A percentile compares a stretch with the other conserved stretches of the same genome.
Conservation (phyloP, 1,140 invertebrate species). For the Drosophila subobscura region DNA sequence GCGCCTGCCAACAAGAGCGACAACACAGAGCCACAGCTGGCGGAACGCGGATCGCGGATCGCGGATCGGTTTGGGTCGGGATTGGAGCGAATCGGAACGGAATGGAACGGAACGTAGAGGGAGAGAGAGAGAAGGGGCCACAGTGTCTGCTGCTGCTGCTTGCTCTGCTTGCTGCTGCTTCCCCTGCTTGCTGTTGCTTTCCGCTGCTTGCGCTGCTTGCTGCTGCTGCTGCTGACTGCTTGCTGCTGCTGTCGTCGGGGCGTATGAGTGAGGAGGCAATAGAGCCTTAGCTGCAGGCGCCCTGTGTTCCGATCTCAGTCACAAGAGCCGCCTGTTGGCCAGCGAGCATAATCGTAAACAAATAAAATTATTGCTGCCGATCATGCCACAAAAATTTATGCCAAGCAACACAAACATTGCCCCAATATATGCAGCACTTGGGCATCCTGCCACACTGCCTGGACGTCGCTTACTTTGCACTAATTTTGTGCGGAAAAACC, state of each 20-base stretch:
- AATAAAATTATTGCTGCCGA: conserved; percentile 82
- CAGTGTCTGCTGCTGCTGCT: conserved; percentile 47
- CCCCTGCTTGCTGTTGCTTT: too few species aligned
- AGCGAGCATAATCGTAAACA: conserved; percentile 82
- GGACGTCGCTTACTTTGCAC: conserved; percentile 65
- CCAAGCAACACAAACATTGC: conserved; percentile 47
- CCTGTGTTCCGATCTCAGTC: conserved; percentile 27
- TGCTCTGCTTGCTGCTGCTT: not conserved
- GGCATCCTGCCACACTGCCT: conserved; percentile 24
- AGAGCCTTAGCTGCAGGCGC: conserved; percentile 5
- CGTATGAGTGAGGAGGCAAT: conserved; percentile 66
- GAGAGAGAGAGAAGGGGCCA: conserved; percentile 49
- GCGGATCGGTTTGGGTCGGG: conserved; percentile 5
- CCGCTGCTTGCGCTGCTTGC: conserved; percentile 8
- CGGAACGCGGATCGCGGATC: not conserved
- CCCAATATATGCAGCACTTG: conserved; percentile 3
- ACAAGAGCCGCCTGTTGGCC: conserved; percentile 69
- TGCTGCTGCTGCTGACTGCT: conserved; percentile 6
- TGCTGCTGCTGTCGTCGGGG: conserved; percentile 72
- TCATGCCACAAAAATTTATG: conserved; percentile 81
- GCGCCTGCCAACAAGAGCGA: conserved; percentile 67
- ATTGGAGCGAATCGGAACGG: conserved; percentile 4
- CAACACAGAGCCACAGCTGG: conserved; percentile 30
- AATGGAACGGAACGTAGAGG: not conserved
- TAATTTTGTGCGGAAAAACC: conserved; percentile 58